Evolutionary conservation across 1,140 invertebrate genomes (phyloP).

Genomic region (Doryteuthis pealeii): DNA sequence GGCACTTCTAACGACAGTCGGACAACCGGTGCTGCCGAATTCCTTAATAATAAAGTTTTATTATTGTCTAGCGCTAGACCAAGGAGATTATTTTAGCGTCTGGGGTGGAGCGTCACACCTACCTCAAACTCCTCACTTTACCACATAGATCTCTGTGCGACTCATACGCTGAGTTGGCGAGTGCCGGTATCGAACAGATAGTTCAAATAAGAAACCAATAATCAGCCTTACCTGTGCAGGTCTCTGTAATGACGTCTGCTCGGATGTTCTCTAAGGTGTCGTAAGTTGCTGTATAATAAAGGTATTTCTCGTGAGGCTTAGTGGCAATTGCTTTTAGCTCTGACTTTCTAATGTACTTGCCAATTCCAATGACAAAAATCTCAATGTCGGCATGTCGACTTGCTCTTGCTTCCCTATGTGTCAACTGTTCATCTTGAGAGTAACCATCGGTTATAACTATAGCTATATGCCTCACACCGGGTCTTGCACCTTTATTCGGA

Average conservation of each 20-base stretch:
- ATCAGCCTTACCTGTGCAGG: background rate
- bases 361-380: constrained; percentile 40
- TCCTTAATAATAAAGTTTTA: too few species aligned
- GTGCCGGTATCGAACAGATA: too few species aligned
- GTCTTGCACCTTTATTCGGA: constrained; percentile 21
- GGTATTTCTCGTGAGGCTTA: constrained; percentile 26
- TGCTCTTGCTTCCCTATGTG: constrained; percentile 4
- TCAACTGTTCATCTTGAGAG: constrained; percentile 38
- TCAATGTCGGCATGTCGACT: constrained; percentile 15
- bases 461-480: constrained; percentile 44
- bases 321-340: constrained; percentile 41
- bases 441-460: constrained; percentile 54
- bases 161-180: too few species aligned
- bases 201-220: too few species aligned
- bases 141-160: too few species aligned
- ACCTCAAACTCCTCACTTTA: too few species aligned
- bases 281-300: constrained; percentile 39
- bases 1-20: too few species aligned
- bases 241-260: background rate
- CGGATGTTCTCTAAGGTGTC: constrained; percentile 21
- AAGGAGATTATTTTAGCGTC: too few species aligned
- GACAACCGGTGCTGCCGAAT: too few species aligned
- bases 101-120: too few species aligned
- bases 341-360: constrained; percentile 27
- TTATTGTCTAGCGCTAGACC: too few species aligned